phyloP scores from a whole-genome alignment of 2,113 vertebrate genomes.

The Rhea pennata region DNA sequence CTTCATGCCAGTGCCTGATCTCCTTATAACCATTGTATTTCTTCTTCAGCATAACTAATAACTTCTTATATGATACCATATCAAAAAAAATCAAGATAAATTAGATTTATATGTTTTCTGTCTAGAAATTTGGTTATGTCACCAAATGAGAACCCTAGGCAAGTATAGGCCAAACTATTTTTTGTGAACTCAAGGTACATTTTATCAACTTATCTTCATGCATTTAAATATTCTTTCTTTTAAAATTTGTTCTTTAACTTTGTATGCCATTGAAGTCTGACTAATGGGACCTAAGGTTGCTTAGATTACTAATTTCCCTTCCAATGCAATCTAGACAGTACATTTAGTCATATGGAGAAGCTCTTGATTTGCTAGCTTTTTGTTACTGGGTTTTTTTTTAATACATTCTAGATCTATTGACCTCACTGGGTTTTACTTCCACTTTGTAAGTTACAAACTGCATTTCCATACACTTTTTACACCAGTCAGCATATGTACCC shows the following conservation, averaged over 20 bases:
- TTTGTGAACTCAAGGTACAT: background rate
- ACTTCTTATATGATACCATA: background rate
- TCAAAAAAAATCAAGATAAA: background rate
- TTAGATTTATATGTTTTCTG: background rate
- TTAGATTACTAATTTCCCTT: background rate
- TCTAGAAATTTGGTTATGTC: background rate
- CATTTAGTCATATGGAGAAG: background rate
- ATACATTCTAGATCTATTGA: background rate
- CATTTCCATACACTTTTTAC: background rate
- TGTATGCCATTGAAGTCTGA: background rate
- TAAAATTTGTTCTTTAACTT: background rate
- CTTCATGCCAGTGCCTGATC: background rate
- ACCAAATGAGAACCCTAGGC: background rate
- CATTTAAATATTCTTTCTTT: background rate
- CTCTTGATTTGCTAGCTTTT: background rate
- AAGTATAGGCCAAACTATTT: background rate
- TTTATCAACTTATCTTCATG: background rate
- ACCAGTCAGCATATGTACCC: background rate
- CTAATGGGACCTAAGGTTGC: background rate
- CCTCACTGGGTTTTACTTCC: background rate
- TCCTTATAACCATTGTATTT: background rate
- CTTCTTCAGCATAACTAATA: background rate
- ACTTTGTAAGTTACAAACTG: background rate
- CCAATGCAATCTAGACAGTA: background rate
- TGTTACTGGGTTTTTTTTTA: no score